Evolutionary conservation across 1,140 invertebrate species (phyloP).

Genomic region (Aricia agestis): DNA sequence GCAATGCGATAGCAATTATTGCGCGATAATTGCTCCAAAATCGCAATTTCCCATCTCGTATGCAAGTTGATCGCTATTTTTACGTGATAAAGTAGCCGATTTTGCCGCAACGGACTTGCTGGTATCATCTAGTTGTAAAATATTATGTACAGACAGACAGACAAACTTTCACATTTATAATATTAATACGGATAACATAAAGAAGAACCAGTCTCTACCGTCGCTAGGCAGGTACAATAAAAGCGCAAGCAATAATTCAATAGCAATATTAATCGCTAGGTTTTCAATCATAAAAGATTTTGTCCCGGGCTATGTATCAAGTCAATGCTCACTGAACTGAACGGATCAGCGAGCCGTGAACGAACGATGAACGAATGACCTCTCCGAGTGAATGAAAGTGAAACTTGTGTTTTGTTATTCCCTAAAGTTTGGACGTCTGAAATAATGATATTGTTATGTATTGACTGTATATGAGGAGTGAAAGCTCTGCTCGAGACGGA

Average conservation of each 20-base stretch:
- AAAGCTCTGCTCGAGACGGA: background rate
- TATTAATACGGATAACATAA: no score
- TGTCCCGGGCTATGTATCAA: background rate
- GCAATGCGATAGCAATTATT: no score
- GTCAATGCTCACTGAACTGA: background rate
- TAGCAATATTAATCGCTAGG: background rate
- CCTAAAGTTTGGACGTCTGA: background rate
- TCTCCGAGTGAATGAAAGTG: background rate
- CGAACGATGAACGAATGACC: background rate
- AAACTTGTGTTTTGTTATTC: background rate
- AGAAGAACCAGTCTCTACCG: no score
- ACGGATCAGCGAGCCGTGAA: background rate
- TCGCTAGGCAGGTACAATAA: background rate
- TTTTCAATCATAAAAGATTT: constrained; percentile 4
- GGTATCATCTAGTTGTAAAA: no score
- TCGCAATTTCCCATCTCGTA: no score
- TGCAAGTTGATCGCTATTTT: no score
- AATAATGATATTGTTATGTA: background rate
- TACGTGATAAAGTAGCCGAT: no score
- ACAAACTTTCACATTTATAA: no score
- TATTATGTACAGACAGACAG: no score
- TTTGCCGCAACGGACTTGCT: no score
- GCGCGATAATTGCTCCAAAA: no score
- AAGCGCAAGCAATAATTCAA: background rate
- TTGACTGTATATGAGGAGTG: background rate